A percentile compares a stretch with the other conserved stretches of the same genome.
phyloP scores from a whole-genome alignment of 2,113 vertebrate genomes.

The Microcebus griseorufus region DNA sequence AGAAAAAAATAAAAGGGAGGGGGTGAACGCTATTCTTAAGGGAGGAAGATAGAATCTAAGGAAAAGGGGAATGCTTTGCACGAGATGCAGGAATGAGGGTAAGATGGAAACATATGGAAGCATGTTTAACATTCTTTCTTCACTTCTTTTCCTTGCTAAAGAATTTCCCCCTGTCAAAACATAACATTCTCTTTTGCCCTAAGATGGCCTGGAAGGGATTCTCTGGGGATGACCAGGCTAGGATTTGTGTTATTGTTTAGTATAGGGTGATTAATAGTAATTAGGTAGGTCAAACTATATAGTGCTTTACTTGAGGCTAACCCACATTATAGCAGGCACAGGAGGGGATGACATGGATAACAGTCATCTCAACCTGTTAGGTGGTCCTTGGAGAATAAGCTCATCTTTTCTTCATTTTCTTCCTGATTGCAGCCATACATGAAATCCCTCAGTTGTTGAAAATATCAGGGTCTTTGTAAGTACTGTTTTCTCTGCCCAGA shows the following conservation, averaged over 20 bases:
- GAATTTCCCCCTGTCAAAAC: slow-evolving; percentile 33
- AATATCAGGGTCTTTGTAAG: not conserved
- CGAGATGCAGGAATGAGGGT: slow-evolving; percentile 35
- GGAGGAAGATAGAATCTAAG: slow-evolving; percentile 67
- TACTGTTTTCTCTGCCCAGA: not conserved
- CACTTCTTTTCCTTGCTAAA: slow-evolving; percentile 19
- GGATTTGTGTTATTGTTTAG: slow-evolving; percentile 48
- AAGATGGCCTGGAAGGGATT: slow-evolving; percentile 5
- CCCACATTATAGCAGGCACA: not conserved
- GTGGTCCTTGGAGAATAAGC: not conserved
- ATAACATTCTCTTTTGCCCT: not conserved
- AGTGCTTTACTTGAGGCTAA: not conserved
- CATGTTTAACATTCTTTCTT: slow-evolving; percentile 38
- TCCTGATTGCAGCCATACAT: not conserved
- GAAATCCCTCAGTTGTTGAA: not conserved
- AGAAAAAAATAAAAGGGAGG: not conserved
- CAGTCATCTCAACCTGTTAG: not conserved
- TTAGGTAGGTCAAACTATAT: not conserved
- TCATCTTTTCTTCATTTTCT: not conserved
- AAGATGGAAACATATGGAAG: slow-evolving; percentile 28
- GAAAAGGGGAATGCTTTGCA: slow-evolving; percentile 35
- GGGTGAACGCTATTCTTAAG: not conserved
- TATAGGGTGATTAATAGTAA: not conserved
- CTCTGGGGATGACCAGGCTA: slow-evolving; percentile 3
- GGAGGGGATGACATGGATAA: not conserved